Conservation (phyloP, 1,140 invertebrate species). For the Neodiprion pinetum region DNA sequence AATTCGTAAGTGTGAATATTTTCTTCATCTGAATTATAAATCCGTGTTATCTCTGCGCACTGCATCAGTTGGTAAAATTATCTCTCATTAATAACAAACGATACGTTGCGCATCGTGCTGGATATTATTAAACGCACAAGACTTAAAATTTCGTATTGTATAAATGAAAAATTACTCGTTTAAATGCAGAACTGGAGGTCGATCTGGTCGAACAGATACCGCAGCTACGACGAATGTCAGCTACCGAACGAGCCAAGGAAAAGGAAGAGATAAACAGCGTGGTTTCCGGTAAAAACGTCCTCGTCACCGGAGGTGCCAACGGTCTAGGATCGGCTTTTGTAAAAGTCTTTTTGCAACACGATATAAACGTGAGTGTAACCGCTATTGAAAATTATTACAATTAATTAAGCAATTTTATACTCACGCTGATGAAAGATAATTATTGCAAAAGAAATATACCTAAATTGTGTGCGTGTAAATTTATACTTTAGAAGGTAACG, state of each 20-base stretch:
- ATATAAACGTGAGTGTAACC: constrained; percentile 51
- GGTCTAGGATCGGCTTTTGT: constrained; percentile 60
- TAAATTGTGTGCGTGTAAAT: constrained; percentile 17
- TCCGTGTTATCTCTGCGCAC: too few relatives aligned
- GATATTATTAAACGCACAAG: too few relatives aligned
- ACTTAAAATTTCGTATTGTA: too few relatives aligned
- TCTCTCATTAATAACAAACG: too few relatives aligned
- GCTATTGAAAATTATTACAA: neutral
- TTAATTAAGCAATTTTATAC: neutral
- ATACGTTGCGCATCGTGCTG: too few relatives aligned
- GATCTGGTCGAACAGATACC: neutral
- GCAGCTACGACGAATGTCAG: constrained; percentile 25
- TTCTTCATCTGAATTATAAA: too few relatives aligned
- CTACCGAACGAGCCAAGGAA: constrained; percentile 44
- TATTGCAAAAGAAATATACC: neutral
- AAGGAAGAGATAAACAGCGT: constrained; percentile 42
- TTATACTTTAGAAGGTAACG: constrained; percentile 39
- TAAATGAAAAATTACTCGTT: too few relatives aligned
- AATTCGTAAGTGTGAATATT: too few relatives aligned
- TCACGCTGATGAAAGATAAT: neutral
- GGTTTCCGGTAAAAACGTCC: constrained; percentile 53
- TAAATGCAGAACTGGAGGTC: neutral
- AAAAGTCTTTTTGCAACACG: constrained; percentile 55
- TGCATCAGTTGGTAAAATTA: too few relatives aligned
- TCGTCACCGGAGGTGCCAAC: constrained; percentile 61